These are phyloP conservation scores for Daubentonia madagascariensis DNA, from an alignment of 2,113 vertebrate species.

Conservation along the genomic window DNA sequence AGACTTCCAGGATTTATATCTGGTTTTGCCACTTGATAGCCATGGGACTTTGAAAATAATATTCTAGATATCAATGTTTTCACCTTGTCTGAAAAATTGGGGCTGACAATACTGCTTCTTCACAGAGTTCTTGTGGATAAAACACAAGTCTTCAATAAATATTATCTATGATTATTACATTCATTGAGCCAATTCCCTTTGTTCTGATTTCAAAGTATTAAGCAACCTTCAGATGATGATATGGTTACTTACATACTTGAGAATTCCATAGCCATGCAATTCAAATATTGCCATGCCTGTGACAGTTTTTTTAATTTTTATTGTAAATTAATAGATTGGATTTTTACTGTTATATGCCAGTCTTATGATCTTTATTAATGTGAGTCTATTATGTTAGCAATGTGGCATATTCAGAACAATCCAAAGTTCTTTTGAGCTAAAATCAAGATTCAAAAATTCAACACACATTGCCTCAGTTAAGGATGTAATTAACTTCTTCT, in stretches of 20 bases:
- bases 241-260: background rate
- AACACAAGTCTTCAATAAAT: background rate
- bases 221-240: background rate
- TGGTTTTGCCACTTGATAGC: background rate
- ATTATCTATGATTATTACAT: background rate
- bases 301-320: background rate
- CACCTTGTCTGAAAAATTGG: background rate
- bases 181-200: background rate
- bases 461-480: background rate
- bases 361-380: background rate
- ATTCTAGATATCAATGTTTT: background rate
- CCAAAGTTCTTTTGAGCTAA: background rate
- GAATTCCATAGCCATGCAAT: background rate
- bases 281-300: background rate
- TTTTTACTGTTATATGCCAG: constrained; percentile 20
- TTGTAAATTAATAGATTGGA: constrained; percentile 13
- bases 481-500: background rate
- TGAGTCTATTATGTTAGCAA: background rate
- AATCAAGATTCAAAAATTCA: constrained; percentile 2
- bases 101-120: background rate
- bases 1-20: background rate
- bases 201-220: background rate
- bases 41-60: background rate
- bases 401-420: background rate
- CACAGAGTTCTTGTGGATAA: background rate